Percentiles rank a stretch among this genome's conserved stretches.
Evolutionary conservation across 2,113 vertebrate species (phyloP).

Genomic region (Calyptommatus sinebrachiatus): DNA sequence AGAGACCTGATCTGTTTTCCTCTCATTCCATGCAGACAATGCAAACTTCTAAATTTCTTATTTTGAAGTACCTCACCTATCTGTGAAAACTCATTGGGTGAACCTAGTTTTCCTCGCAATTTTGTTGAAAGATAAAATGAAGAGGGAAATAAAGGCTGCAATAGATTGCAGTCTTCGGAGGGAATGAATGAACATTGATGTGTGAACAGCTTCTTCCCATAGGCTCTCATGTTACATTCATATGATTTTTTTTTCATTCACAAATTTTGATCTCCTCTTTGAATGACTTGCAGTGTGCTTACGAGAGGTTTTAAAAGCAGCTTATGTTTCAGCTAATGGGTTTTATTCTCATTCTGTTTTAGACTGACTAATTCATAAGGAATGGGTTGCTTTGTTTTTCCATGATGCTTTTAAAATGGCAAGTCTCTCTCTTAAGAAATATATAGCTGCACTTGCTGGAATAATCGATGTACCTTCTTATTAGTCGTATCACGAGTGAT

Average conservation of each 20-base stretch:
- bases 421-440: not conserved
- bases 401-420: not conserved
- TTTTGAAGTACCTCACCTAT: too few species aligned
- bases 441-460: not conserved
- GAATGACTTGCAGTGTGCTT: not conserved
- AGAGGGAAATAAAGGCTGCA: too few species aligned
- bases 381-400: not conserved
- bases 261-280: not conserved
- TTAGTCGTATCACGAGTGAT: not conserved
- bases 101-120: too few species aligned
- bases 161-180: too few species aligned
- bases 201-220: not conserved
- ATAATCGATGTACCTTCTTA: not conserved
- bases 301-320: not conserved
- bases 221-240: not conserved
- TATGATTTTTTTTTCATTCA: not conserved
- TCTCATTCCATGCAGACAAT: too few species aligned
- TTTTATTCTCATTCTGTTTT: not conserved
- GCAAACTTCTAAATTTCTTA: too few species aligned
- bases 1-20: too few species aligned
- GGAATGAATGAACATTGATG: too few species aligned
- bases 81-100: too few species aligned
- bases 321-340: not conserved
- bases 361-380: not conserved
- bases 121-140: too few species aligned